phyloP scores from a whole-genome alignment of 2,797 vertebrate species.

The Oreonectes daqikongensis region DNA sequence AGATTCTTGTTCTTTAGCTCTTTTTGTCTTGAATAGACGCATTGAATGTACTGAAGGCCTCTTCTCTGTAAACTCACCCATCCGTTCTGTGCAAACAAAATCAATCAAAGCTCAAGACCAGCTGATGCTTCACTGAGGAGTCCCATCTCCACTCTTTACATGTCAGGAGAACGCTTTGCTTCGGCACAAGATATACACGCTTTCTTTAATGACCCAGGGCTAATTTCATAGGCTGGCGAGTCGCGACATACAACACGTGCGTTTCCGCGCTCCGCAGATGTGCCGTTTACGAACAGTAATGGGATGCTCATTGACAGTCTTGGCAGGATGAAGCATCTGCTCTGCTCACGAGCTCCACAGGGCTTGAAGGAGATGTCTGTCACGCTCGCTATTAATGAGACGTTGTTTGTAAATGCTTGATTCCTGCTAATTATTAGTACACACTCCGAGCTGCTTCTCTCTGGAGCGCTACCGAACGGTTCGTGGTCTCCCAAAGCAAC shows the following conservation, averaged over 20 bases:
- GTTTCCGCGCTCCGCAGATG: conserved; percentile 48
- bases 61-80: conserved; percentile 7
- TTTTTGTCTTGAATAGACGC: not conserved
- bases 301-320: conserved; percentile 59
- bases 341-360: conserved; percentile 56
- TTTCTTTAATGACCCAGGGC: conserved; percentile 51
- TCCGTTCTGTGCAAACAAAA: not conserved
- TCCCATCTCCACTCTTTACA: conserved; percentile 35
- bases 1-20: not conserved
- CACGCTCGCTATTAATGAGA: conserved; percentile 65
- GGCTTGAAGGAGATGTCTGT: conserved; percentile 67
- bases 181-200: conserved; percentile 22
- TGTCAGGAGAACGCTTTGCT: conserved; percentile 44
- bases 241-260: conserved; percentile 49
- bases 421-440: conserved; percentile 57
- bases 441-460: conserved; percentile 52
- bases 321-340: conserved; percentile 57
- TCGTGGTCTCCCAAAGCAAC: conserved; percentile 24
- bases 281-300: conserved; percentile 63
- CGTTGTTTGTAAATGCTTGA: conserved; percentile 67
- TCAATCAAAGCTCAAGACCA: conserved; percentile 28
- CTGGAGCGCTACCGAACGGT: conserved; percentile 48
- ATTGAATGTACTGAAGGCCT: not conserved
- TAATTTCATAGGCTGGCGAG: conserved; percentile 50
- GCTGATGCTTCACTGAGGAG: conserved; percentile 28